Percentiles rank a stretch among this genome's conserved stretches.
These are phyloP conservation scores for Penaeus indicus DNA, from an alignment of 1,140 invertebrate species.

Conservation along the genomic window DNA sequence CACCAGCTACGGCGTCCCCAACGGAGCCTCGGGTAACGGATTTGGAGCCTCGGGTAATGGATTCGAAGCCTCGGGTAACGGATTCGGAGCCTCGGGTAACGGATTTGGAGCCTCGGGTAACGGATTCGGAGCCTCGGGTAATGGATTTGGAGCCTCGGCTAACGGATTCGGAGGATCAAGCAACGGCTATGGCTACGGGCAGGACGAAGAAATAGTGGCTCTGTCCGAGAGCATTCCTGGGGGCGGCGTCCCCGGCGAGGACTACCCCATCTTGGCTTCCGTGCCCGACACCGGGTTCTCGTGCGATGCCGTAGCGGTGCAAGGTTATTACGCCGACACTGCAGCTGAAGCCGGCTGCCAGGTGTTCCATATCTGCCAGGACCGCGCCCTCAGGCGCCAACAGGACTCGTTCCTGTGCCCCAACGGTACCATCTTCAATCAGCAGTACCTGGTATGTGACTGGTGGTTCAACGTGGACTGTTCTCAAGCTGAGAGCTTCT, in stretches of 20 bases:
- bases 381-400: neutral
- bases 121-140: no score
- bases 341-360: conserved; percentile 18
- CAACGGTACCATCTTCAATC: conserved; percentile 12
- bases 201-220: neutral
- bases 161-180: neutral
- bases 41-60: no score
- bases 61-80: no score
- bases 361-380: conserved; percentile 14
- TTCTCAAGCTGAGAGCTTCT: conserved; percentile 7
- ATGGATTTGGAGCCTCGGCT: no score
- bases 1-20: neutral
- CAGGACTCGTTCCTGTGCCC: conserved; percentile 19
- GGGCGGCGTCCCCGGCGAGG: conserved; percentile 3
- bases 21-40: neutral
- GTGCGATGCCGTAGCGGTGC: neutral
- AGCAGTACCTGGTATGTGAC: conserved; percentile 15
- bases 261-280: conserved; percentile 4
- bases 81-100: no score
- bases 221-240: conserved; percentile 1
- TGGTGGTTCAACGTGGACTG: conserved; percentile 36
- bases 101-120: no score
- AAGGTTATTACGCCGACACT: conserved; percentile 11
- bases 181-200: conserved; percentile 6
- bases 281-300: conserved; percentile 11